Evolutionary conservation across 2,888 invertebrate species (phyloP), one percentile per base, ranked within the genome.

Genomic region (Crematogaster levior): DNA sequence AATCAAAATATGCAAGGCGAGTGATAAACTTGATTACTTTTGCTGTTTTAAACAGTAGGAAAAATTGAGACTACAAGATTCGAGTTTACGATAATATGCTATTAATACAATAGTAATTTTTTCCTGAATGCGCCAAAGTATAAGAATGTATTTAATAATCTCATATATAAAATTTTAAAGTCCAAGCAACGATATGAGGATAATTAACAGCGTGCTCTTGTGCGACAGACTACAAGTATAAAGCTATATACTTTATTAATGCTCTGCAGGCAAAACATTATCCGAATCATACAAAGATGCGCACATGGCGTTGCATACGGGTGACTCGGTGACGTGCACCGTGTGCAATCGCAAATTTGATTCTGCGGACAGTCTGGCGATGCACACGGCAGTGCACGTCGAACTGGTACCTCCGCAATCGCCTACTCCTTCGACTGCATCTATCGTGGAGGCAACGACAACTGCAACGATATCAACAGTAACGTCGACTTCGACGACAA

Each of bases 311-410:
- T 96, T 96, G 72, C 97, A 97, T 91, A 95, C 95, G 30, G 95
- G 95, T 15, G 94, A 95, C 12, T 95, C 96, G 1, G 95, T 93
- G 18, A 94, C 94, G 88, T 97, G 97, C 89, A 94, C 95, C 12
- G 95, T 96, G 21, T 97, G 97, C 90, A 97, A 97, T 91, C 96
- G 96, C 84, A 96, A 97, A 90, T 97, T 97, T 88, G 95, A 95
- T 53, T 96, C 96, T 0, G 92, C 95, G 24, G 95, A 96, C 34
- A 97, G 96, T 92, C 94, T 97, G 30, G 96, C 96, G 21, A 97
- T 97, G 97, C 97, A 97, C 92, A 96, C 96, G 92, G 96, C 96
- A 87, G 97, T 97, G 43, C 97, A 97, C 53, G 88, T 89, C 0
- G 94, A 94, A 21, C 82, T 88, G 6, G 81, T 80, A 6, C 89